Evolutionary conservation across 1,140 invertebrate genomes (phyloP).

Genomic region (Palaemon carinicauda): DNA sequence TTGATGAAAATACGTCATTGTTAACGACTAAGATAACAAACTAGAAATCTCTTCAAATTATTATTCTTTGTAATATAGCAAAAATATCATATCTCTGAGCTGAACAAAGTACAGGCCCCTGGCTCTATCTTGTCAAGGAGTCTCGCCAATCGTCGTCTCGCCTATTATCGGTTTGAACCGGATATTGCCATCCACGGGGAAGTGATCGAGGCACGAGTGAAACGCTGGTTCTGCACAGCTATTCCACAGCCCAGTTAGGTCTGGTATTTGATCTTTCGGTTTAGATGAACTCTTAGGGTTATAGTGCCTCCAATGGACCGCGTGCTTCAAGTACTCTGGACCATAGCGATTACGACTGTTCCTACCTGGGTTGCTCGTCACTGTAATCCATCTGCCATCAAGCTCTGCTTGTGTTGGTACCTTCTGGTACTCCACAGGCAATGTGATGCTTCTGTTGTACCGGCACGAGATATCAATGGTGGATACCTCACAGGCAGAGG

Average conservation of each 20-base stretch:
- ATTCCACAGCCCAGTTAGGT: slow-evolving; percentile 41
- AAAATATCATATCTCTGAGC: neutral
- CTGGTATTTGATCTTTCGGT: neutral
- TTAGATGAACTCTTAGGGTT: neutral
- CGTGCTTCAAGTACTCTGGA: slow-evolving; percentile 61
- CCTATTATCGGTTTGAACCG: neutral
- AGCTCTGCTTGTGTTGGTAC: slow-evolving; percentile 61
- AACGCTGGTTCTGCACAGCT: slow-evolving; percentile 57
- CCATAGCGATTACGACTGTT: slow-evolving; percentile 63
- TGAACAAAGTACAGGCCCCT: neutral
- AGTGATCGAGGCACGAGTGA: slow-evolving; percentile 62
- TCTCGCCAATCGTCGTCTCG: too few species aligned
- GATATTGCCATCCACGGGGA: slow-evolving; percentile 61
- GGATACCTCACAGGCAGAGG: slow-evolving; percentile 16
- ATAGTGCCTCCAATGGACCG: slow-evolving; percentile 38
- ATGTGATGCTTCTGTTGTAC: neutral
- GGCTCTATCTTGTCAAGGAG: neutral
- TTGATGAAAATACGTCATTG: too few species aligned
- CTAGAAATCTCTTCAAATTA: too few species aligned
- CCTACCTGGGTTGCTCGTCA: slow-evolving; percentile 62
- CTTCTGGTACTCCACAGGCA: slow-evolving; percentile 45
- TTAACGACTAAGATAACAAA: too few species aligned
- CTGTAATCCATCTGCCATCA: slow-evolving; percentile 61
- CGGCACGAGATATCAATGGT: slow-evolving; percentile 3
- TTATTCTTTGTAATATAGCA: too few species aligned